A percentile compares a stretch with the other conserved stretches of the same genome.
phyloP scores from a whole-genome alignment of 2,113 vertebrate species.

The Clarias batrachus region DNA sequence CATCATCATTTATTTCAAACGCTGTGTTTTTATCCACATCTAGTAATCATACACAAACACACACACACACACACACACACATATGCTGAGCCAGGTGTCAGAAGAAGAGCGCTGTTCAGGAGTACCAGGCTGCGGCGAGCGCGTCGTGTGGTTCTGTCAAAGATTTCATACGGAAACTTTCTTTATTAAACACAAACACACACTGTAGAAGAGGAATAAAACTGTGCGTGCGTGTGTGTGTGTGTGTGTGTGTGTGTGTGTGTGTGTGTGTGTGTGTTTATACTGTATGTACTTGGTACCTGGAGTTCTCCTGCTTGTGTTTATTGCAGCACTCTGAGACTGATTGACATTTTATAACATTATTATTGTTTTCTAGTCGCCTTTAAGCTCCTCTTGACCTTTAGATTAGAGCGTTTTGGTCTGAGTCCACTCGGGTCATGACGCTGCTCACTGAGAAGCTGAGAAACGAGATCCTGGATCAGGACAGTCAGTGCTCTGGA shows the following conservation, averaged over 20 bases:
- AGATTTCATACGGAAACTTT: background rate
- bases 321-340: background rate
- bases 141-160: background rate
- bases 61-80: conserved; percentile 14
- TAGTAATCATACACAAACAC: background rate
- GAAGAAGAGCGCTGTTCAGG: background rate
- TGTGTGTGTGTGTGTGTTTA: background rate
- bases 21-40: background rate
- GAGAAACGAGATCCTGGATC: background rate
- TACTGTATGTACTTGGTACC: too few species aligned
- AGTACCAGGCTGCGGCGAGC: too few species aligned
- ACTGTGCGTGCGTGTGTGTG: background rate
- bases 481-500: background rate
- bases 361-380: background rate
- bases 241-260: background rate
- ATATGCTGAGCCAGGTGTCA: background rate
- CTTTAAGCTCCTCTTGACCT: background rate
- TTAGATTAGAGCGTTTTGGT: too few species aligned
- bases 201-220: background rate
- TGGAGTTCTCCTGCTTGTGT: background rate
- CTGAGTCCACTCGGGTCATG: too few species aligned
- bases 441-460: too few species aligned
- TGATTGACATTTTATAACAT: background rate
- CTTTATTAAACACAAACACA: background rate
- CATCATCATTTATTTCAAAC: conserved; percentile 14